Conservation (phyloP, 1,140 invertebrate genomes). For the Euschistus heros region DNA sequence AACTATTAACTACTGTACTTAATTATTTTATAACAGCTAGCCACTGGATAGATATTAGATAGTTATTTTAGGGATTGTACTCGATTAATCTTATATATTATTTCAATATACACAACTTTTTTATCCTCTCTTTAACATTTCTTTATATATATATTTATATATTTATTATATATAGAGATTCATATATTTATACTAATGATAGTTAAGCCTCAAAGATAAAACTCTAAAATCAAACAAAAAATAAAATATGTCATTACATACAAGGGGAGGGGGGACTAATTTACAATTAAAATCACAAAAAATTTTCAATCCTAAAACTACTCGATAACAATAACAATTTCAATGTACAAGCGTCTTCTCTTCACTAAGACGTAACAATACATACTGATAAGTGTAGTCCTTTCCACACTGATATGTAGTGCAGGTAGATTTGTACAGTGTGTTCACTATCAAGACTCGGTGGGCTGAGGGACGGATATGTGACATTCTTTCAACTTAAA, state of each 20-base stretch:
- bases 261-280: constrained; percentile 1
- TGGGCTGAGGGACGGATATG: not conserved
- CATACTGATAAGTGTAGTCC: constrained; percentile 1
- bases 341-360: constrained; percentile 6
- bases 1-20: not conserved
- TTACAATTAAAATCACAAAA: constrained; percentile 5
- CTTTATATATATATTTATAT: not conserved
- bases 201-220: constrained; percentile 8
- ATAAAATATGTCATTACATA: constrained; percentile 10
- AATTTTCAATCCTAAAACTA: constrained; percentile 4
- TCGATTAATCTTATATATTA: not conserved
- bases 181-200: not conserved
- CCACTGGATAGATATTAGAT: not conserved
- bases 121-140: not conserved
- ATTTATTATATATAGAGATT: not conserved
- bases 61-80: constrained; percentile 1
- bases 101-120: not conserved
- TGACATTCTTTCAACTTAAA: not conserved
- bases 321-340: constrained; percentile 12
- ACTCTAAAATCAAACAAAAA: constrained; percentile 12
- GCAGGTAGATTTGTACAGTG: constrained; percentile 1
- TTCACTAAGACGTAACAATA: not conserved
- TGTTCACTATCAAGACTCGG: not conserved
- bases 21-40: not conserved
- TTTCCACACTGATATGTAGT: constrained; percentile 13